Percentiles rank a stretch among this genome's conserved stretches.
These are phyloP conservation scores for Euwallacea fornicatus DNA, from an alignment of 1,140 invertebrate species.

Conservation along the genomic window DNA sequence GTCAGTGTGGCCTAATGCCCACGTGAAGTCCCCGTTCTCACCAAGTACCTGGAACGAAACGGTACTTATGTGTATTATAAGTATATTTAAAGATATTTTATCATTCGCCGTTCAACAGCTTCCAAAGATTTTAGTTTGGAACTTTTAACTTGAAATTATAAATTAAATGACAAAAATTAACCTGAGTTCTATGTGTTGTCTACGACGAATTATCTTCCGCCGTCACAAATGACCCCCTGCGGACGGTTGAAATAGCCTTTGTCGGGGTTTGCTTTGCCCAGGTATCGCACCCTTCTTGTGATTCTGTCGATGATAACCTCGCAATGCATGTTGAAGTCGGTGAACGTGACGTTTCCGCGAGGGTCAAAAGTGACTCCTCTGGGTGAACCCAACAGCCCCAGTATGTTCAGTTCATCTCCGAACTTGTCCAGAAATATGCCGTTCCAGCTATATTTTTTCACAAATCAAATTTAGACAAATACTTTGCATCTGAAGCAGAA, in stretches of 20 bases:
- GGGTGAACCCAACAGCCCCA: conserved; percentile 87
- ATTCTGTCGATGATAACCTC: conserved; percentile 73
- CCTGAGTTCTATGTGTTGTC: conserved; percentile 83
- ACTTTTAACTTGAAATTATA: not conserved
- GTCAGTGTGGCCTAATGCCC: conserved; percentile 74
- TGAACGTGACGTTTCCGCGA: conserved; percentile 79
- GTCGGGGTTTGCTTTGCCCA: conserved; percentile 73
- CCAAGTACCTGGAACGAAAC: conserved; percentile 54
- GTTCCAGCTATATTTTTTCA: conserved; percentile 67
- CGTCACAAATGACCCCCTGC: conserved; percentile 85
- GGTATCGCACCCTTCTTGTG: conserved; percentile 50
- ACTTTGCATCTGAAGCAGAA: too few relatives aligned
- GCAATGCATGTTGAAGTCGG: conserved; percentile 95
- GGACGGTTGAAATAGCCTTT: conserved; percentile 81
- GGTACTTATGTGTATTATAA: too few relatives aligned
- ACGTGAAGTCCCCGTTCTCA: conserved; percentile 72
- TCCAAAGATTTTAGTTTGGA: too few relatives aligned
- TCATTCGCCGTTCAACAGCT: too few relatives aligned
- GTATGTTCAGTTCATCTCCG: conserved; percentile 71
- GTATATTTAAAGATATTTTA: too few relatives aligned
- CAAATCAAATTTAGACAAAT: too few relatives aligned
- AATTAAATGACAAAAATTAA: conserved; percentile 48
- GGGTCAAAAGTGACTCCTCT: conserved; percentile 86
- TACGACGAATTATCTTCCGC: conserved; percentile 85
- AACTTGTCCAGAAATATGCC: conserved; percentile 86